These are phyloP conservation scores for Ahaetulla prasina DNA, from an alignment of 2,113 vertebrate genomes.

Conservation along the genomic window DNA sequence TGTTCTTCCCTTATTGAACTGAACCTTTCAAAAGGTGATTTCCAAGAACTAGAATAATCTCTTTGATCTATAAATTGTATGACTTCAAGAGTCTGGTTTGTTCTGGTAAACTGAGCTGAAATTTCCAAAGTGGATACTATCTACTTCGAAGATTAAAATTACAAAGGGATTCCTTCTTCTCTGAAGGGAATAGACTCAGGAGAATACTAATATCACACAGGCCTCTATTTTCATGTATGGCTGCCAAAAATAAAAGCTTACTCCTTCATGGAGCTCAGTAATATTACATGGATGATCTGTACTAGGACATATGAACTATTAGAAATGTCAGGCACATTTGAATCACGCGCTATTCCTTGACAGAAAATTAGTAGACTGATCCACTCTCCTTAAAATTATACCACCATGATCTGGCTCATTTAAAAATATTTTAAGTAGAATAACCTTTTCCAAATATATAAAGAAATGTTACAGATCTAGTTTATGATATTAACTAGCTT, in stretches of 20 bases:
- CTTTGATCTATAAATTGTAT: neutral
- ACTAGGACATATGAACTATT: neutral
- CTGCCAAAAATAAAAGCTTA: neutral
- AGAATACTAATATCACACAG: neutral
- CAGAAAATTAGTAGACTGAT: neutral
- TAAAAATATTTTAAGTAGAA: neutral
- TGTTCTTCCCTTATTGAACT: neutral
- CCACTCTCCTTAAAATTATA: neutral
- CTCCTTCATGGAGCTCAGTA: neutral
- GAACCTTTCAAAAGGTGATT: neutral
- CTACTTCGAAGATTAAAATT: neutral
- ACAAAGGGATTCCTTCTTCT: neutral
- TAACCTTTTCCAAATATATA: neutral
- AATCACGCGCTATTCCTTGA: neutral
- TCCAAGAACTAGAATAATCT: neutral
- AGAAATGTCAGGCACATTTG: neutral
- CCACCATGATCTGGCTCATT: neutral
- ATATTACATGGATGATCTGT: neutral
- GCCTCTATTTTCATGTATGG: neutral
- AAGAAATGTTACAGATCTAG: neutral
- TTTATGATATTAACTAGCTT: neutral
- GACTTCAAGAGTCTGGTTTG: neutral
- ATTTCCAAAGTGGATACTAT: neutral
- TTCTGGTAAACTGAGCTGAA: neutral
- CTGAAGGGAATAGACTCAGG: neutral